Base-by-base conservation (phyloP, 1,140 invertebrate genomes). In the Lordiphosa clarofinis region DNA sequence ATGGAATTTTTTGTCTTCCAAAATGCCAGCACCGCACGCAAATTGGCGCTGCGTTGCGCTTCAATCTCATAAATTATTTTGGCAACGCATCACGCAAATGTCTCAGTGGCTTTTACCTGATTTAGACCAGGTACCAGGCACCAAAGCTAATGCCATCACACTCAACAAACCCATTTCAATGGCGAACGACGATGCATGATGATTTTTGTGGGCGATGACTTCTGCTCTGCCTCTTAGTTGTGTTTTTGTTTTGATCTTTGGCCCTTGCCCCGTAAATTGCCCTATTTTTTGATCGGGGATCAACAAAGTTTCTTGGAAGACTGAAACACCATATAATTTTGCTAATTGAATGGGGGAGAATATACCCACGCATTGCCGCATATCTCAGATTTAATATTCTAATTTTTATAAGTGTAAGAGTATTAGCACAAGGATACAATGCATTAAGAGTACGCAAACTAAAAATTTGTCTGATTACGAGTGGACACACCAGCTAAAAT, bases 1-100 rank as follows among this genome's bases (percentile, higher is more conserved):
- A 58, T 60, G 54, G 68, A 66, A 84, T 61, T 63, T 44, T 59
- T 56, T 43, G 15, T 46, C 56, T 38, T 46, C 46, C 21, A 38
- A 57, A 37, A 64, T 59, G 54, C 67, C 35, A 52, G 48, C 66
- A 63, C 48, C 70, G 52, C 82, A 87, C 82, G 82, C 82, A 87
- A 87, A 87, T 76, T 86, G 73, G 70, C 79, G 73, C 82, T 78
- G 74, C 73, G 69, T 78, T 84, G 66, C 54, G 81, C 61, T 73
- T 76, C 60, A 81, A 73, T 76, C 75, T 74, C 75, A 87, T 86
- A 87, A 86, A 87, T 87, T 86, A 87, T 87, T 82, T 87, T 86
- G 73, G 82, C 82, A 87, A 87, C 82, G 82, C 75, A 87, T 87
- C 82, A 87, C 82, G 82, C 82, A 59, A 86, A 65, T 61, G 57